Conservation (phyloP, 2,888 invertebrate species). For the Drosophila tripunctata region DNA sequence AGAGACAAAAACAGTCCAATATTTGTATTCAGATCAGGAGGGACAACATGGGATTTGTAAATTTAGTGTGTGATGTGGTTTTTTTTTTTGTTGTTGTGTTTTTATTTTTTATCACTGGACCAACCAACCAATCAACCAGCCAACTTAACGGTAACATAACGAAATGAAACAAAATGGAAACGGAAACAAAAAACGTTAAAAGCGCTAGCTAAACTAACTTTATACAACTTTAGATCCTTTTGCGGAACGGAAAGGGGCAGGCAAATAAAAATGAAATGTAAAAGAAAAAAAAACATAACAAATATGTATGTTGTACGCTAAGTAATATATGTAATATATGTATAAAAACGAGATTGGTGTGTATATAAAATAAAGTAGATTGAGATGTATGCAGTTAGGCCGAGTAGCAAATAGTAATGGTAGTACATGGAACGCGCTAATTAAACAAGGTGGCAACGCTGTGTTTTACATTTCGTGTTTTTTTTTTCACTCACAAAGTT, state of each 20-base stretch:
- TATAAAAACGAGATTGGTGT: no score
- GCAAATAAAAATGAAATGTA: no score
- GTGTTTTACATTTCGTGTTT: conserved; percentile 43
- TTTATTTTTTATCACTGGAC: conserved; percentile 36
- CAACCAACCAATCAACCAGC: conserved; percentile 64
- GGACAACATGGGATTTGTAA: conserved; percentile 82
- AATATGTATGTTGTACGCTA: conserved; percentile 22
- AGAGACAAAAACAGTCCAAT: conserved; percentile 29
- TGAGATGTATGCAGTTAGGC: conserved; percentile 59
- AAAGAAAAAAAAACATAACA: conserved; percentile 20
- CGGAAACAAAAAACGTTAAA: conserved; percentile 27
- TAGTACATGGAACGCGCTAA: conserved; percentile 66
- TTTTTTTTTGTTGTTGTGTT: conserved; percentile 1
- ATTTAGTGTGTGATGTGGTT: conserved; percentile 44
- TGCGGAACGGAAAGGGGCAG: no score
- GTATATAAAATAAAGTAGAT: conserved; percentile 1
- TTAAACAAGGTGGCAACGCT: conserved; percentile 60
- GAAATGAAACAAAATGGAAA: conserved; percentile 27
- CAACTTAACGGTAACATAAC: conserved; percentile 63
- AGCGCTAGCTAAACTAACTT: conserved; percentile 35
- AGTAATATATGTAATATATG: conserved; percentile 20
- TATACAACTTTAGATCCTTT: no score
- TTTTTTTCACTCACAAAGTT: conserved; percentile 49
- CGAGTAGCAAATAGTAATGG: conserved; percentile 61
- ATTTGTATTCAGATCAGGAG: conserved; percentile 65